A percentile compares a stretch with the other conserved stretches of the same genome.
phyloP scores from a whole-genome alignment of 2,113 vertebrate species.

The Butorides virescens region DNA sequence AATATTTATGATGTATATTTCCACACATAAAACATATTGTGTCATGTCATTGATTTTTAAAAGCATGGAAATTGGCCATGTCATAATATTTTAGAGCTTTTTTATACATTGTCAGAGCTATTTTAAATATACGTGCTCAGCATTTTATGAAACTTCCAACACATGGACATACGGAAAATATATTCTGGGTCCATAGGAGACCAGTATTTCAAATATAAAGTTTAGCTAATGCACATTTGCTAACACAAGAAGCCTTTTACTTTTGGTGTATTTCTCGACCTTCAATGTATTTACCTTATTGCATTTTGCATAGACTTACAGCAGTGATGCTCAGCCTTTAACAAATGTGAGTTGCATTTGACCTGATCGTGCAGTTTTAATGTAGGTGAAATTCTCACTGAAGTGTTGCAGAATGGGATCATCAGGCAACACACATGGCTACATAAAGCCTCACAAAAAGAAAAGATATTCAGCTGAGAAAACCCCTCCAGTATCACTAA shows the following conservation, averaged over 20 bases:
- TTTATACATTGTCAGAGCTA: slow-evolving; percentile 66
- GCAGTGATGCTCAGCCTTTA: background rate
- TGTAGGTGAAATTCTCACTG: background rate
- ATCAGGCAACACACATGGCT: background rate
- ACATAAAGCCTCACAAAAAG: background rate
- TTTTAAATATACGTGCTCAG: slow-evolving; percentile 69
- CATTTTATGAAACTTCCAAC: slow-evolving; percentile 70
- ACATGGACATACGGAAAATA: slow-evolving; percentile 64
- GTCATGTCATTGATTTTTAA: slow-evolving; percentile 68
- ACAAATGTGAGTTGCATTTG: background rate
- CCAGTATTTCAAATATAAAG: slow-evolving; percentile 34
- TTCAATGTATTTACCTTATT: background rate
- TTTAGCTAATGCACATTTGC: slow-evolving; percentile 16
- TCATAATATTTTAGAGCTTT: slow-evolving; percentile 66
- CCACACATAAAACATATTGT: slow-evolving; percentile 64
- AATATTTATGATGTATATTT: slow-evolving; percentile 70
- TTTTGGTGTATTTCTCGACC: background rate
- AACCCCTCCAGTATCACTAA: background rate
- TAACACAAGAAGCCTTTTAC: background rate
- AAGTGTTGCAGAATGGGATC: background rate
- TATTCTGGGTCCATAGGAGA: slow-evolving; percentile 53
- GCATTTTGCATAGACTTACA: background rate
- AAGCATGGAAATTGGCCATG: slow-evolving; percentile 68
- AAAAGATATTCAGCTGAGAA: background rate
- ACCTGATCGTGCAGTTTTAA: background rate